Conservation (phyloP, 2,113 vertebrate genomes). For the Rhynchomys soricoides region DNA sequence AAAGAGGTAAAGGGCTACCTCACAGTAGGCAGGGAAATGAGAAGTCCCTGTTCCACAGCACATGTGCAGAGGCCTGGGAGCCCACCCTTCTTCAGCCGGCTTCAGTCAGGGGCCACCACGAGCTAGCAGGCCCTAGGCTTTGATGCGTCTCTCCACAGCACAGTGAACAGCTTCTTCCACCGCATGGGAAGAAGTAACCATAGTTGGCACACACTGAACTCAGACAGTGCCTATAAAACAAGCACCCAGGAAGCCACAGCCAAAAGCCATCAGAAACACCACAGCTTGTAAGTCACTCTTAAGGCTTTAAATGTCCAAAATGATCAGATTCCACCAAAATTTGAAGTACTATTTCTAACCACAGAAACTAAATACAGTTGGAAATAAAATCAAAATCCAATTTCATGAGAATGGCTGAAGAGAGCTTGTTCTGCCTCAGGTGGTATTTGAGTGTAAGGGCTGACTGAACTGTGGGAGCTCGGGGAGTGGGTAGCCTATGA, state of each 20-base stretch:
- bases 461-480: background rate
- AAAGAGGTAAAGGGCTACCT: slow-evolving; percentile 82
- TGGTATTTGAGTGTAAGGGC: background rate
- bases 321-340: slow-evolving; percentile 5
- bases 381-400: slow-evolving; percentile 53
- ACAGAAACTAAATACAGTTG: slow-evolving; percentile 53
- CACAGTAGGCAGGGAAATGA: slow-evolving; percentile 86
- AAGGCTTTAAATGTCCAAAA: slow-evolving; percentile 67
- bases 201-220: slow-evolving; percentile 35
- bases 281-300: slow-evolving; percentile 40
- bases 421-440: slow-evolving; percentile 20
- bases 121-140: background rate
- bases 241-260: slow-evolving; percentile 57
- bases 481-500: background rate
- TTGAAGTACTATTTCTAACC: slow-evolving; percentile 34
- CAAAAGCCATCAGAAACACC: slow-evolving; percentile 48
- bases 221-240: slow-evolving; percentile 60
- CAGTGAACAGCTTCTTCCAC: slow-evolving; percentile 69
- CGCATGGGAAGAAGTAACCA: slow-evolving; percentile 49
- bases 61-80: background rate
- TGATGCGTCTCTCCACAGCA: slow-evolving; percentile 9
- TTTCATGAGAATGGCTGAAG: slow-evolving; percentile 33
- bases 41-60: slow-evolving; percentile 65
- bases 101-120: slow-evolving; percentile 5
- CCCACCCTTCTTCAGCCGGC: slow-evolving; percentile 56